Evolutionary conservation across 2,888 invertebrate genomes (phyloP), one percentile per base, ranked within the genome.

Genomic region (Rhagonycha fulva): DNA sequence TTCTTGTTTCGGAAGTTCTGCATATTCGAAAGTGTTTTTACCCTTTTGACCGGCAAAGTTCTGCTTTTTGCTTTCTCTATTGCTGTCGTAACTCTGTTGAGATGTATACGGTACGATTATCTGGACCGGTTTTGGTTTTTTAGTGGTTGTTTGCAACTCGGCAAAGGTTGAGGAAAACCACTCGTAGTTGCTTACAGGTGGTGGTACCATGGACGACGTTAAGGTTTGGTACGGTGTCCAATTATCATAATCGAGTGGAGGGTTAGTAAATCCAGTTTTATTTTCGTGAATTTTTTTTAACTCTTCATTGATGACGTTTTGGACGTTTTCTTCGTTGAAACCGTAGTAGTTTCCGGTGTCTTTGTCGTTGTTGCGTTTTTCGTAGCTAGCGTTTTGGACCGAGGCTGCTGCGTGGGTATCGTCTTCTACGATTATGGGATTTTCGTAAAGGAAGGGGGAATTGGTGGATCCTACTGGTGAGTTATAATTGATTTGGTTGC

Each of bases 31-130:
- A 9, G 86, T 85, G 14, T 82, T 28, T 24, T 47, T 1, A 7
- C 14, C n/a, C 5, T 24, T 14, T 12, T n/a, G 68, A 9, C 5
- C n/a, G n/a, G 11, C n/a, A 28, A 28, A 61, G 26, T 30, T 9
- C n/a, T 23, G 67, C 12, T 60, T 67, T 72, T 30, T 14, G 28
- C 23, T 30, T 81, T 81, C 63, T 12, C 24, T 66, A 9, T 24
- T 24, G n/a, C 19, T 26, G 11, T 47, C 47, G 47, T 47, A 47
- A 24, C 4, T 66, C 26, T 23, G 23, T n/a, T 66, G 63, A n/a
- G 91, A 92, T 2, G 93, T 94, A 82, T 95, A 95, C 0, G 96
- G 96, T 76, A 96, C 93, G 72, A 96, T 94, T 72, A 95, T 94
- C 88, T 95, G 95, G 9, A 94, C 91, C 85, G 93, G 90, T 85